These are phyloP conservation scores for Labia minor DNA, from an alignment of 2,888 invertebrate genomes.

Conservation along the genomic window DNA sequence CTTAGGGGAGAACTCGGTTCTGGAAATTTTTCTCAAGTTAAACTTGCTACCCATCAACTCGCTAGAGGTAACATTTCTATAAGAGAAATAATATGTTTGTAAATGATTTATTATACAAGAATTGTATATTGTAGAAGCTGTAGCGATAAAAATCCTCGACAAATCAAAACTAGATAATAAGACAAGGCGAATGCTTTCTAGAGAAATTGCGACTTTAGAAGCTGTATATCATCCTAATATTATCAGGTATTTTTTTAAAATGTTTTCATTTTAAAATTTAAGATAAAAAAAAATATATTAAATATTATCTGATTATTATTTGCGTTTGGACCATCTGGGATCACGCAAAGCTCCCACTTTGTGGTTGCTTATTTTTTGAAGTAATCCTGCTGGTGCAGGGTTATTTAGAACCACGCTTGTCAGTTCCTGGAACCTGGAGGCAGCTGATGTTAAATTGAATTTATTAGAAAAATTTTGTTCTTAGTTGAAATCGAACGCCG, in stretches of 20 bases:
- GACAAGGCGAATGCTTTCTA: conserved; percentile 52
- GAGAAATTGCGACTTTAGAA: conserved; percentile 61
- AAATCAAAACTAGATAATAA: conserved; percentile 58
- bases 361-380: too few relatives aligned
- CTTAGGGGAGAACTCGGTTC: conserved; percentile 62
- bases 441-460: too few relatives aligned
- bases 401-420: too few relatives aligned
- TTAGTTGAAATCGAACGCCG: too few relatives aligned
- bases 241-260: conserved; percentile 41
- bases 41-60: conserved; percentile 60
- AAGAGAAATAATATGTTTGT: neutral
- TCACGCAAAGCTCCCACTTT: too few relatives aligned
- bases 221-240: conserved; percentile 60
- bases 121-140: conserved; percentile 46
- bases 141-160: conserved; percentile 64
- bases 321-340: too few relatives aligned
- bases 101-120: too few relatives aligned
- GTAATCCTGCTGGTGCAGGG: too few relatives aligned
- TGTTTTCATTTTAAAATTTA: conserved; percentile 14
- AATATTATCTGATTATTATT: neutral
- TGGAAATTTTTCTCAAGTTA: conserved; percentile 71
- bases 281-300: conserved; percentile 16
- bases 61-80: conserved; percentile 47
- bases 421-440: too few relatives aligned
- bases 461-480: too few relatives aligned